Percentiles rank a stretch among this genome's conserved stretches.
phyloP scores from a whole-genome alignment of 1,140 invertebrate genomes.

The Lepidurus packardi region DNA sequence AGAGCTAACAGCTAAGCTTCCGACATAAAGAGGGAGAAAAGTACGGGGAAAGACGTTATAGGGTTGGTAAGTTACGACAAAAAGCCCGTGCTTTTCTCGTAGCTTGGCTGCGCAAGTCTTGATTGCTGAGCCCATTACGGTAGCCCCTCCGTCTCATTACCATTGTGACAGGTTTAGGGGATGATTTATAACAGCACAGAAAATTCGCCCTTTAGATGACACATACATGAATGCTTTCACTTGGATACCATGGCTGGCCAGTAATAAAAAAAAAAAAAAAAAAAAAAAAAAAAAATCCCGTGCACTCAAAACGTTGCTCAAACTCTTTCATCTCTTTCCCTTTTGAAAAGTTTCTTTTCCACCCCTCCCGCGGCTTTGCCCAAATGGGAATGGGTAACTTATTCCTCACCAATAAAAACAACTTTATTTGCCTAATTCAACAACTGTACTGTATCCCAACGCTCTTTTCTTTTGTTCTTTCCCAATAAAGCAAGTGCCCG shows the following conservation, averaged over 20 bases:
- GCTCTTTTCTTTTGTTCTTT: not conserved
- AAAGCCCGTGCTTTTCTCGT: not conserved
- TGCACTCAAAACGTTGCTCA: not conserved
- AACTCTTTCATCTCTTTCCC: not conserved
- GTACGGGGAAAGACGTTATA: too few relatives aligned
- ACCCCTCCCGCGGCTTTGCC: not conserved
- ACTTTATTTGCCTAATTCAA: not conserved
- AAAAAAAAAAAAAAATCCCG: not conserved
- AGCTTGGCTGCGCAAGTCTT: not conserved
- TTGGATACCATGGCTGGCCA: not conserved
- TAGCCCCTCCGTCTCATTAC: not conserved
- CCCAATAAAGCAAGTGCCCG: not conserved
- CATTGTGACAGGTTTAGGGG: not conserved
- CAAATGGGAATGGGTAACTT: not conserved
- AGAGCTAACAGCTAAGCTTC: too few relatives aligned
- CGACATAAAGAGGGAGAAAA: too few relatives aligned
- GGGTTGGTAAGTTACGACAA: too few relatives aligned
- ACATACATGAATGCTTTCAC: not conserved
- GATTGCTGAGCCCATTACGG: not conserved
- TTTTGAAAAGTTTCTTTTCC: not conserved
- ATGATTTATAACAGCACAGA: not conserved
- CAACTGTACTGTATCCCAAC: not conserved
- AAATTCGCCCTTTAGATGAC: not conserved
- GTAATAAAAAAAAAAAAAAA: not conserved
- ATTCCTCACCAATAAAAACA: not conserved